Conservation (phyloP, 2,797 vertebrate genomes). For the Eupleurogrammus muticus region DNA sequence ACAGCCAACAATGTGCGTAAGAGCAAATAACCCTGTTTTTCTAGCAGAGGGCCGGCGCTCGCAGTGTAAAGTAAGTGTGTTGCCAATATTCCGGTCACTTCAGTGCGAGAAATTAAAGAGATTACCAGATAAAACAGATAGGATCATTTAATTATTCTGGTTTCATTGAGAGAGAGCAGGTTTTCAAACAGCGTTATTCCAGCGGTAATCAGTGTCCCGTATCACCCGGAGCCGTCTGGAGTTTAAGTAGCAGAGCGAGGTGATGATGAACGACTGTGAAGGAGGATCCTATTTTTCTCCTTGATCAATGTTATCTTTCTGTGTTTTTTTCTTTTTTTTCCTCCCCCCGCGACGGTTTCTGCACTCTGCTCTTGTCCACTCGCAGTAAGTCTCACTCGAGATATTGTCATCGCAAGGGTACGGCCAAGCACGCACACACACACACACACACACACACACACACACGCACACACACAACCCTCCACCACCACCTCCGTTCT, state of each 20-base stretch:
- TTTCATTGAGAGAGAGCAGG: conserved; percentile 27
- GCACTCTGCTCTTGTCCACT: conserved; percentile 68
- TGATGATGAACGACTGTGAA: conserved; percentile 73
- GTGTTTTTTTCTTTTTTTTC: too few species aligned
- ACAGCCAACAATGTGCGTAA: background rate
- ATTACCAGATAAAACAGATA: conserved; percentile 28
- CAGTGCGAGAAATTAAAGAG: conserved; percentile 15
- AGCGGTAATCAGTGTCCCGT: conserved; percentile 46
- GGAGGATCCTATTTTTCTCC: conserved; percentile 70
- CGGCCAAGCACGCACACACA: conserved; percentile 63
- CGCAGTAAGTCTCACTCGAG: conserved; percentile 77
- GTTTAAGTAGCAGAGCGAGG: conserved; percentile 48
- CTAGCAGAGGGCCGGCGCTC: background rate
- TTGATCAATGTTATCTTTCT: conserved; percentile 79
- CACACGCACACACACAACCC: conserved; percentile 8
- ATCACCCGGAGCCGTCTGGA: conserved; percentile 43
- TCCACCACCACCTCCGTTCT: conserved; percentile 47
- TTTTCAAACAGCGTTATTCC: conserved; percentile 41
- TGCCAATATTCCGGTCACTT: conserved; percentile 12
- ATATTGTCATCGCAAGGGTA: conserved; percentile 79
- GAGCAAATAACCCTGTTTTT: background rate
- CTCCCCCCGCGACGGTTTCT: conserved; percentile 48
- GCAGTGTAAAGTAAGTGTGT: background rate
- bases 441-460: conserved; percentile 12
- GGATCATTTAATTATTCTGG: conserved; percentile 57